Base-by-base conservation (phyloP, 1,140 invertebrate species). In the Lycorma delicatula region DNA sequence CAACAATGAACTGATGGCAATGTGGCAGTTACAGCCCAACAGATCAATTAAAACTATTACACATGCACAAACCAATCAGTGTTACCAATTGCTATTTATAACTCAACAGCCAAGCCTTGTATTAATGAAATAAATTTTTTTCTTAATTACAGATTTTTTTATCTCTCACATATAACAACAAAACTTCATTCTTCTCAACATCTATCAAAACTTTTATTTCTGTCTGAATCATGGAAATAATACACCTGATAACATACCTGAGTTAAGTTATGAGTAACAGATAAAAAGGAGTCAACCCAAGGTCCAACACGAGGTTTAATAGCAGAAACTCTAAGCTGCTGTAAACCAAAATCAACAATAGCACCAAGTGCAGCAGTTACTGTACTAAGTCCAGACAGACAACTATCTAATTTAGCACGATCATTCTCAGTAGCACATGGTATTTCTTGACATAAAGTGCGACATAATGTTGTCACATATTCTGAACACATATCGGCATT, bases 401-500 rank as follows among this genome's bases (percentile, higher is more conserved):
- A 89, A 68, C 83, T 86, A 28, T 88, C 82, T 3, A 90, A 71
- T 71, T 89, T 85, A 51, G 80, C 86, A 59, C 77, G 76, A 61
- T 88, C 84, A 55, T 81, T 83, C 13, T 68, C 63, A 27, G 75
- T 80, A 70, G 85, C 80, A 47, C 75, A 72, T 29, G 79, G 77
- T 62, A 87, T 84, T 70, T 88, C 86, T n/a, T 76, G 77, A 60
- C 84, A 78, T 63, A 95, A 78, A 58, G 78, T 84, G 63, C 79
- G 79, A 66, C 81, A 84, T 5, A 95, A 71, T 0, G 87, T 86
- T 64, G 89, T 88, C 9, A 93, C 81, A 72, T 93, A 95, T 70
- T 97, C 93, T 62, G 85, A 87, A 59, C 91, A 91, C 5, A 85
- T 81, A 71, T 97, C 93, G n/a, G 90, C 85, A 73, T 97, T 96